Percentiles rank a stretch among this genome's conserved stretches.
Evolutionary conservation across 1,140 invertebrate species (phyloP).

Genomic region (Pemphigus obesinymphae): DNA sequence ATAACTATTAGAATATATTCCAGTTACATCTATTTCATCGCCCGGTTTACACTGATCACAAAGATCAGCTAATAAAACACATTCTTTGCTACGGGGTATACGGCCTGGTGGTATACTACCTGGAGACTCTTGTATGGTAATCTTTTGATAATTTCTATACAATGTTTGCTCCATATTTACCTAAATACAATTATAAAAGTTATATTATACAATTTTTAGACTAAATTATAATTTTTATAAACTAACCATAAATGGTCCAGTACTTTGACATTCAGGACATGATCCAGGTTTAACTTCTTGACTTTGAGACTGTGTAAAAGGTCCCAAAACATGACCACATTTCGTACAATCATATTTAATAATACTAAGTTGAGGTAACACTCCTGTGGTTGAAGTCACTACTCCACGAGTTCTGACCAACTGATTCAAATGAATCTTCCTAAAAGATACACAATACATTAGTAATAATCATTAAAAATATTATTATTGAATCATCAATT

Average conservation of each 20-base stretch:
- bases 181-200: constrained; percentile 52
- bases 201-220: neutral
- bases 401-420: constrained; percentile 89
- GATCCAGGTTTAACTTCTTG: constrained; percentile 90
- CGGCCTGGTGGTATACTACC: constrained; percentile 89
- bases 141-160: constrained; percentile 97
- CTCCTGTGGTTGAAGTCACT: constrained; percentile 91
- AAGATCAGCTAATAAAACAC: constrained; percentile 88
- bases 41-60: constrained; percentile 97
- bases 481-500: constrained; percentile 38
- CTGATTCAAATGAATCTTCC: constrained; percentile 95
- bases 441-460: constrained; percentile 47
- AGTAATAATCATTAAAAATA: neutral
- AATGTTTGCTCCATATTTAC: constrained; percentile 94
- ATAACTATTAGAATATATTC: constrained; percentile 94
- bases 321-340: constrained; percentile 91
- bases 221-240: neutral
- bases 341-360: constrained; percentile 97
- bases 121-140: constrained; percentile 96
- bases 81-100: constrained; percentile 96
- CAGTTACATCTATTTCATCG: constrained; percentile 93
- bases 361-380: constrained; percentile 90
- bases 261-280: constrained; percentile 96
- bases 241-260: constrained; percentile 88
- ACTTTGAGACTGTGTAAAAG: constrained; percentile 90